Evolutionary conservation across 53 echinoderm and acorn worm species (phyloP).

Genomic region (Echinarachnius parma): DNA sequence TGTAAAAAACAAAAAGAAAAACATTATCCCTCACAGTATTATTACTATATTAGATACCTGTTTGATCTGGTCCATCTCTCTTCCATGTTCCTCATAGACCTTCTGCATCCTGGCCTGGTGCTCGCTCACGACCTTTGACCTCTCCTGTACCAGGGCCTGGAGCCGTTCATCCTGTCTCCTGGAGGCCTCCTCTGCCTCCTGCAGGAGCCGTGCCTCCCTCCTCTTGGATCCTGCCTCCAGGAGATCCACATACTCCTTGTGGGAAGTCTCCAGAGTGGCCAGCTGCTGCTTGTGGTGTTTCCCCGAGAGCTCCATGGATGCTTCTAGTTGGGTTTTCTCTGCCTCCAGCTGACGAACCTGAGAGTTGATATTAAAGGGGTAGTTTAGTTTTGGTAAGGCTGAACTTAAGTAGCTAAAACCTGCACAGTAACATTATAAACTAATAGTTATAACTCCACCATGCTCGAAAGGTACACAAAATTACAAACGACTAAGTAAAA

Average conservation of each 20-base stretch:
- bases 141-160: constrained; percentile 50
- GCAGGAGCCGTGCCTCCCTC: constrained; percentile 57
- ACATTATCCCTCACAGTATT: too few species aligned
- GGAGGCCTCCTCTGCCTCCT: constrained; percentile 54
- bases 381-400: too few species aligned
- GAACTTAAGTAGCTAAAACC: too few species aligned
- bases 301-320: constrained; percentile 55
- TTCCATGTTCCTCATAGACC: constrained; percentile 45
- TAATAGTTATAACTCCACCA: too few species aligned
- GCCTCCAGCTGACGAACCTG: constrained; percentile 75
- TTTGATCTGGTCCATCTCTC: constrained; percentile 67
- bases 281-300: constrained; percentile 78
- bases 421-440: too few species aligned
- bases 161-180: constrained; percentile 64
- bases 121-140: constrained; percentile 53
- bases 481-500: too few species aligned
- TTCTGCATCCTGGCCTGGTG: constrained; percentile 70
- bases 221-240: constrained; percentile 63
- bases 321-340: constrained; percentile 75
- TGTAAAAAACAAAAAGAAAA: too few species aligned
- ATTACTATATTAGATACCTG: too few species aligned
- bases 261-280: constrained; percentile 59
- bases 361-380: background rate
- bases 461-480: too few species aligned
- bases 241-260: constrained; percentile 68